These are phyloP conservation scores for Orius insidiosus DNA, from an alignment of 1,140 invertebrate genomes.

Conservation along the genomic window DNA sequence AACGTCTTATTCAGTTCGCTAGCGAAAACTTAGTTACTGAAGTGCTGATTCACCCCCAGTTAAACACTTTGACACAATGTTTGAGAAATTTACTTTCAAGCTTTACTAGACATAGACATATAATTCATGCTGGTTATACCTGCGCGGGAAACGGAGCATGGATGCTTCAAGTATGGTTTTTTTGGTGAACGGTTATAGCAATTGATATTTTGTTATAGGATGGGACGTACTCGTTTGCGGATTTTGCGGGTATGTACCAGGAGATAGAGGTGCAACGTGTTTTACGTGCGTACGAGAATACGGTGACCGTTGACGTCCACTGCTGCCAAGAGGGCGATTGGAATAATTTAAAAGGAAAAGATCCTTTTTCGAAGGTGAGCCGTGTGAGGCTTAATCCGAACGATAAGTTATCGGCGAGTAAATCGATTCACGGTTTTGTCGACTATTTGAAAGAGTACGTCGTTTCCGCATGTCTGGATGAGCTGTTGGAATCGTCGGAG, in stretches of 20 bases:
- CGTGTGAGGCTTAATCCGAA: conserved; percentile 59
- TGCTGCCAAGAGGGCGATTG: conserved; percentile 66
- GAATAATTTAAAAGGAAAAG: conserved; percentile 49
- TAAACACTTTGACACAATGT: conserved; percentile 83
- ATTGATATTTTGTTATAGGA: conserved; percentile 41
- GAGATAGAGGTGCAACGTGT: conserved; percentile 83
- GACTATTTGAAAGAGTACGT: conserved; percentile 64
- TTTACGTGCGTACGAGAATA: conserved; percentile 73
- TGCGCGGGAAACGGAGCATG: conserved; percentile 84
- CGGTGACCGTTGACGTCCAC: conserved; percentile 73
- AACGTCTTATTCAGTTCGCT: conserved; percentile 82
- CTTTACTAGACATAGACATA: conserved; percentile 81
- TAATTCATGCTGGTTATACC: conserved; percentile 89
- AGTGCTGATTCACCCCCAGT: conserved; percentile 83
- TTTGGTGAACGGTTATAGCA: neutral
- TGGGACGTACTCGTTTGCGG: conserved; percentile 77
- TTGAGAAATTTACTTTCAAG: conserved; percentile 82
- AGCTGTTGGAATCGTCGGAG: conserved; percentile 77
- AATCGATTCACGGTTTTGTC: conserved; percentile 25
- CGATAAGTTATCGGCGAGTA: conserved; percentile 50
- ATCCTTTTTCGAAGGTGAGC: conserved; percentile 56
- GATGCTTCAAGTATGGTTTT: conserved; percentile 66
- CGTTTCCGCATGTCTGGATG: conserved; percentile 53
- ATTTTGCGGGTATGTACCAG: conserved; percentile 79
- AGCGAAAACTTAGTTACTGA: conserved; percentile 89